Evolutionary conservation across 1,140 invertebrate species (phyloP), one percentile per base, ranked within the genome.

Genomic region (Drosophila bipectinata): DNA sequence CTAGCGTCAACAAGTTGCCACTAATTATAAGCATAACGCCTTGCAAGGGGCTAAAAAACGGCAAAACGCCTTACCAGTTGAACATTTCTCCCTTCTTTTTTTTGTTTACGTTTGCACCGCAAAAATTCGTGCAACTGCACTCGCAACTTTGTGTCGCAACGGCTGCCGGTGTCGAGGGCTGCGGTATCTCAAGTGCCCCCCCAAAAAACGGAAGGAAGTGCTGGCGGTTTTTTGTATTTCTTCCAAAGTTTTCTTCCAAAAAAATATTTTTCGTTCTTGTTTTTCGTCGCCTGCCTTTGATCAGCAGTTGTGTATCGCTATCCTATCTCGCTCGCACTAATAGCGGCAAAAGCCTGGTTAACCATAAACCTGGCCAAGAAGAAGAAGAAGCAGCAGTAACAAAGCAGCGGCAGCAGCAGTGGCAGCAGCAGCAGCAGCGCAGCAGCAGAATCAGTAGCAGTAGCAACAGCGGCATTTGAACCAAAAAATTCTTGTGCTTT

Each of bases 41-140:
- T 44, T 6, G 5, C 14, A 0, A 14, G 9, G 6, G n/a, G 7
- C 34, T 12, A 12, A 4, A 47, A 56, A 57, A 77, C 68, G 52
- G 45, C 60, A 62, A 67, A 68, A 76, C 72, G 72, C 67, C 72
- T 78, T 60, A 47, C 52, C 78, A 77, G 48, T 59, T 67, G 21
- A 44, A 51, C 53, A 81, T 30, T 58, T 63, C 30, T 34, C 15
- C 39, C 34, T 54, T 67, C 26, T 28, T 68, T 73, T 83, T 73
- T 84, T 83, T 83, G 79, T 83, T 83, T 83, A 83, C 79, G 75
- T 83, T 83, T 83, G 45, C 58, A 83, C 63, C 47, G 75, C 79
- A 55, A 56, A 52, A 56, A 55, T 52, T 68, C 58, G 56, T 58
- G 32, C 61, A 52, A 63, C 58, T 83, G 76, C 47, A 62, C 68